Evolutionary conservation across 2,888 invertebrate species (phyloP).

Genomic region (Anticlea derivata): DNA sequence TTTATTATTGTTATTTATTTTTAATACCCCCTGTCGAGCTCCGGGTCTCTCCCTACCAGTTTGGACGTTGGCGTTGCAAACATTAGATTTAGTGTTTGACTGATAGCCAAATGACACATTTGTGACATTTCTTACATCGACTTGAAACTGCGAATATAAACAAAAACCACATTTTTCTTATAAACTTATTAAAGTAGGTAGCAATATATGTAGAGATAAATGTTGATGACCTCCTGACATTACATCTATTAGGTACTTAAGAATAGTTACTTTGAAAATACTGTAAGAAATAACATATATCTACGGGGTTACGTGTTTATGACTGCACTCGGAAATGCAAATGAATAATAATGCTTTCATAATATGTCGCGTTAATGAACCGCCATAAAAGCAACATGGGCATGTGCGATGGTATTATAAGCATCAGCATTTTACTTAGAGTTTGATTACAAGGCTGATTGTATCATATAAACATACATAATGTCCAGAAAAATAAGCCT

Average conservation of each 20-base stretch:
- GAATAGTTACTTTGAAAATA: too few species aligned
- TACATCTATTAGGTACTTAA: too few species aligned
- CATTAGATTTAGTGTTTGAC: constrained; percentile 12
- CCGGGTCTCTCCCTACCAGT: constrained; percentile 25
- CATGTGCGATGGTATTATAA: constrained; percentile 18
- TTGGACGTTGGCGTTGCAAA: constrained; percentile 26
- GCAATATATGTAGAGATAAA: too few species aligned
- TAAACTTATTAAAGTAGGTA: too few species aligned
- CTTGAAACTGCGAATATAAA: too few species aligned
- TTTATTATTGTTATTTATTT: constrained; percentile 47
- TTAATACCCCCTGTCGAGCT: constrained; percentile 31
- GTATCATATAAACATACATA: too few species aligned
- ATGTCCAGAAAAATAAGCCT: too few species aligned
- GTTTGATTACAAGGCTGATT: neutral
- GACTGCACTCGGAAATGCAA: constrained; percentile 63
- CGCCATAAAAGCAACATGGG: constrained; percentile 43
- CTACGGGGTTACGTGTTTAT: constrained; percentile 47
- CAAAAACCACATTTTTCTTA: too few species aligned
- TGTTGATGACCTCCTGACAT: too few species aligned
- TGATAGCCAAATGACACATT: neutral
- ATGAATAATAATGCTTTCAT: constrained; percentile 69
- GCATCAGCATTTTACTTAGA: constrained; percentile 13
- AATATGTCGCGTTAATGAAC: constrained; percentile 63
- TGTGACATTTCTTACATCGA: neutral
- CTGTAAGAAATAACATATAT: neutral